Conservation (phyloP, 2,888 invertebrate genomes). For the Nebria salina region DNA sequence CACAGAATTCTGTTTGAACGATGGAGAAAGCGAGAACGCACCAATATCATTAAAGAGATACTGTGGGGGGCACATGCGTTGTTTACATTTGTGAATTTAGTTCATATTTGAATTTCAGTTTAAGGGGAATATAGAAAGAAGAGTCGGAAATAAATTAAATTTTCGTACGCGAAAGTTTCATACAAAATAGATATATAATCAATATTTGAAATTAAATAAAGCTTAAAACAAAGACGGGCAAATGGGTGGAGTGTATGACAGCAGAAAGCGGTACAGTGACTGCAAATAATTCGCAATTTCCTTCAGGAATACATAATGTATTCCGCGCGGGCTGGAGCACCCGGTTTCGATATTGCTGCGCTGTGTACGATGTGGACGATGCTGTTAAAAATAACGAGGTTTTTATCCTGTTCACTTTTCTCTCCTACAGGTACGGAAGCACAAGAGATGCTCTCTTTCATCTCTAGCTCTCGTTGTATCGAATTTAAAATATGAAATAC, state of each 20-base stretch:
- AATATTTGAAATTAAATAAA: background rate
- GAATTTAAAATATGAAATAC: too few relatives aligned
- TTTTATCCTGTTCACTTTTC: slow-evolving; percentile 48
- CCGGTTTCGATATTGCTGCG: slow-evolving; percentile 25
- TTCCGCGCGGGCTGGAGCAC: slow-evolving; percentile 46
- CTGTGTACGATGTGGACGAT: slow-evolving; percentile 24
- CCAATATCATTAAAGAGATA: background rate
- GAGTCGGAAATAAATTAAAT: too few relatives aligned
- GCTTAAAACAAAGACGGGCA: slow-evolving; percentile 3
- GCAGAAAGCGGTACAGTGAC: slow-evolving; percentile 36
- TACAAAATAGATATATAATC: background rate
- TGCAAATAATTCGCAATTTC: slow-evolving; percentile 53
- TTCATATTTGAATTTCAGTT: background rate
- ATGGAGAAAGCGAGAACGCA: background rate
- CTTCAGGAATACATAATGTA: slow-evolving; percentile 53
- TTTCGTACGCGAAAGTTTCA: too few relatives aligned
- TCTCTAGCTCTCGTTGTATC: slow-evolving; percentile 11
- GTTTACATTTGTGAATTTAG: background rate
- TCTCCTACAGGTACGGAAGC: slow-evolving; percentile 31
- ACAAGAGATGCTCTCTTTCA: slow-evolving; percentile 32
- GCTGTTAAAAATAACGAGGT: slow-evolving; percentile 56
- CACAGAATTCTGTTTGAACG: background rate
- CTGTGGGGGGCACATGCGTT: background rate
- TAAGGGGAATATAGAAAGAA: too few relatives aligned
- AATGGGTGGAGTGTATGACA: background rate